A percentile compares a stretch with the other conserved stretches of the same genome.
Conservation (phyloP, 2,888 invertebrate genomes). For the Cantharis nigra region DNA sequence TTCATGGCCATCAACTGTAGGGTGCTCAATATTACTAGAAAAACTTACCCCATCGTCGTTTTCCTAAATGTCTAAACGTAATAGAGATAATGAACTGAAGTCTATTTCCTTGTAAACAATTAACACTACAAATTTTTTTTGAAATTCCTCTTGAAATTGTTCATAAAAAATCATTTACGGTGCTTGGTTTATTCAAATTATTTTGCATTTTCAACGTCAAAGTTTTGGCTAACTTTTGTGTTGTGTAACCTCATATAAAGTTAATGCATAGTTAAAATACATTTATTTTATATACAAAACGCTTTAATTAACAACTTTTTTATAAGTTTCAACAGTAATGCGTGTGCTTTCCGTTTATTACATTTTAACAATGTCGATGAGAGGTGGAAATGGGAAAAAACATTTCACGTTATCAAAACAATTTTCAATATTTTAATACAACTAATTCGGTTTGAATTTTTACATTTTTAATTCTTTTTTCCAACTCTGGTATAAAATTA, state of each 20-base stretch:
- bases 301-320: conserved; percentile 4
- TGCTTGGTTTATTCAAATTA: background rate
- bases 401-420: background rate
- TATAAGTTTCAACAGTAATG: background rate
- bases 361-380: background rate
- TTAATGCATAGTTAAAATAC: background rate
- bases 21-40: background rate
- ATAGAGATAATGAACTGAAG: background rate
- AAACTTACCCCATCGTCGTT: background rate
- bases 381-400: background rate
- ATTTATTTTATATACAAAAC: background rate
- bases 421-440: background rate
- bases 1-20: background rate
- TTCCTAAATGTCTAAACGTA: background rate
- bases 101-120: background rate
- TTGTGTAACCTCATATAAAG: background rate
- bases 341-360: background rate
- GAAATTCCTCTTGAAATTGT: background rate
- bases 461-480: background rate
- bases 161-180: background rate
- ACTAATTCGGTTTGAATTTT: background rate
- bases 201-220: background rate
- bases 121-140: background rate
- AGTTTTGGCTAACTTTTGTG: background rate
- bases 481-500: background rate